Evolutionary conservation across 2,113 vertebrate genomes (phyloP), one percentile per base, ranked within the genome.

Genomic region (Asarcornis scutulata): DNA sequence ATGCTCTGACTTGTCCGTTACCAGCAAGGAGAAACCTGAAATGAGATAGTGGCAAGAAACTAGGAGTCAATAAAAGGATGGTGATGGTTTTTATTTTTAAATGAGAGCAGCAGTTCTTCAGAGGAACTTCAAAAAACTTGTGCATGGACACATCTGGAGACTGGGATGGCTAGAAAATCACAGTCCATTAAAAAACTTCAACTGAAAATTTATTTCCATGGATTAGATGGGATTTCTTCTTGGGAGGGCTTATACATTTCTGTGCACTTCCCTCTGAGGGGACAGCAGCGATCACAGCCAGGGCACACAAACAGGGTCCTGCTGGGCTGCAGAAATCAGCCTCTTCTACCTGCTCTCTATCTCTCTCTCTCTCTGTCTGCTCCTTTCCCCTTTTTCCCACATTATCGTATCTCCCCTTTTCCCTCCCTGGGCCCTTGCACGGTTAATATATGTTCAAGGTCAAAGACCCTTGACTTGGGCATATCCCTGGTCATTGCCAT

Each of bases 341-440:
- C 0, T 52, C 5, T n/a, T 3, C 17, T 27, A 7, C n/a, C 2
- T 6, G 2, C 2, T 62, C 21, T 46, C 44, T 42, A 1, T n/a
- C 40, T 40, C 1, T 20, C 44, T 42, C 1, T 31, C 1, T 18
- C 31, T 42, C 42, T 11, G 2, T 42, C 36, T 11, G 2, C 1
- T 20, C 8, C 3, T 55, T 25, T 17, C 1, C 2, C 2, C 17
- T 38, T 63, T 48, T 25, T 26, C 6, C 0, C 34, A 4, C 22
- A 27, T 36, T 34, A 25, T 13, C 38, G 5, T 18, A 6, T 3
- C 42, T 52, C 42, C 31, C 21, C n/a, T 29, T 46, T 67, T 36
- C 14, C 18, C 42, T 44, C 50, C 21, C n/a, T 6, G 52, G 38
- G 9, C 6, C 9, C 0, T 0, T 13, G 20, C 4, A 1, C 21